These are phyloP conservation scores for Neolamprologus fasciatus DNA, from an alignment of 2,113 vertebrate species.

Conservation along the genomic window DNA sequence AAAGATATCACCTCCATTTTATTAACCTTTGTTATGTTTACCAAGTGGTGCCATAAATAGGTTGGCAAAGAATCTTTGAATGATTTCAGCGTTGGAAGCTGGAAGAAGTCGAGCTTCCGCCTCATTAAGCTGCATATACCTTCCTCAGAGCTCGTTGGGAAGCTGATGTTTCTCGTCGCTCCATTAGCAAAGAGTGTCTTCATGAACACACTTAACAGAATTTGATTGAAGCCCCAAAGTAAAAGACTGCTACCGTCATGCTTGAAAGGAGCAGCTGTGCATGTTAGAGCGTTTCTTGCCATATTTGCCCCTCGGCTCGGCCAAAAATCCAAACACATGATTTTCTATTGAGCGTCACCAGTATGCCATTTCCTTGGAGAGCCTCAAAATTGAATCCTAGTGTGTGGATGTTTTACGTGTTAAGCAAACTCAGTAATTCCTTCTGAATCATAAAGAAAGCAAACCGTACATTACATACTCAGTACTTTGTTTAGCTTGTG, in stretches of 20 bases:
- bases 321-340: not conserved
- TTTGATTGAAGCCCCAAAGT: not conserved
- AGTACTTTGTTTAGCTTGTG: slow-evolving; percentile 19
- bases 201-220: not conserved
- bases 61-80: slow-evolving; percentile 38
- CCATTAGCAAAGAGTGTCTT: slow-evolving; percentile 7
- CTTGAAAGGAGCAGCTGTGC: not conserved
- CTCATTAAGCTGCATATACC: slow-evolving; percentile 40
- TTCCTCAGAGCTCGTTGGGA: not conserved
- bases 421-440: slow-evolving; percentile 13
- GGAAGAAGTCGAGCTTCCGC: slow-evolving; percentile 7
- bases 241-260: not conserved
- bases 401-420: not conserved
- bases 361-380: slow-evolving; percentile 1
- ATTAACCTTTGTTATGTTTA: slow-evolving; percentile 57
- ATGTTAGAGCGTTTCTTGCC: not conserved
- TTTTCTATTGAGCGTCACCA: not conserved
- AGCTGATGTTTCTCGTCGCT: not conserved
- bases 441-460: slow-evolving; percentile 15
- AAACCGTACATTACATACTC: slow-evolving; percentile 28
- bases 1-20: slow-evolving; percentile 52
- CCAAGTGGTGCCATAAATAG: slow-evolving; percentile 36
- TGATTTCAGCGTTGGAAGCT: not conserved
- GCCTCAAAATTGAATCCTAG: slow-evolving; percentile 14
- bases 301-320: slow-evolving; percentile 15